Conservation (phyloP, 1,140 invertebrate genomes). For the Hyposmocoma kahamanoa region DNA sequence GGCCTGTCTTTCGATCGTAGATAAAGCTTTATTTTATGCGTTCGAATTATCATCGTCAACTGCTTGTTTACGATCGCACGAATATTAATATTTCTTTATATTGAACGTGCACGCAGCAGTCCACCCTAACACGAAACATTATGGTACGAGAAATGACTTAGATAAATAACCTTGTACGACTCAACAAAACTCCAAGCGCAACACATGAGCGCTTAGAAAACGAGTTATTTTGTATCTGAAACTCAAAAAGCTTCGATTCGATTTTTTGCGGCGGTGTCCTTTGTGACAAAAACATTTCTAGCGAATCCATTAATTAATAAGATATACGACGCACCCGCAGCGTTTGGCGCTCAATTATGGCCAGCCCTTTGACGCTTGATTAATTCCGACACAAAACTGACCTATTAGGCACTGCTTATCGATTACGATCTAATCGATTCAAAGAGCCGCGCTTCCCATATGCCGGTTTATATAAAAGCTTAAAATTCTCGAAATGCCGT, state of each 20-base stretch:
- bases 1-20: conserved; percentile 52
- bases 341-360: conserved; percentile 50
- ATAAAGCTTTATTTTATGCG: conserved; percentile 67
- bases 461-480: conserved; percentile 38
- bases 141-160: neutral
- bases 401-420: conserved; percentile 58
- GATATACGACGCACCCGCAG: conserved; percentile 57
- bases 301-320: conserved; percentile 68
- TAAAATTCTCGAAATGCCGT: conserved; percentile 50
- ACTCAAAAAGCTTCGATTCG: conserved; percentile 21
- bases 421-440: conserved; percentile 61
- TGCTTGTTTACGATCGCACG: conserved; percentile 50
- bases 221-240: conserved; percentile 16
- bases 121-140: neutral
- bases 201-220: conserved; percentile 13
- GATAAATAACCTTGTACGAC: neutral
- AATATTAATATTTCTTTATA: conserved; percentile 65
- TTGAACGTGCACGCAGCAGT: conserved; percentile 33
- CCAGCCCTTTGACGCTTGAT: conserved; percentile 65
- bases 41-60: conserved; percentile 59
- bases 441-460: conserved; percentile 55
- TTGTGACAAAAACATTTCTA: conserved; percentile 59
- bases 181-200: too few species aligned
- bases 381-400: conserved; percentile 67
- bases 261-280: conserved; percentile 50